Conservation (phyloP, 2,113 vertebrate species). For the Poeciliopsis occidentalis region DNA sequence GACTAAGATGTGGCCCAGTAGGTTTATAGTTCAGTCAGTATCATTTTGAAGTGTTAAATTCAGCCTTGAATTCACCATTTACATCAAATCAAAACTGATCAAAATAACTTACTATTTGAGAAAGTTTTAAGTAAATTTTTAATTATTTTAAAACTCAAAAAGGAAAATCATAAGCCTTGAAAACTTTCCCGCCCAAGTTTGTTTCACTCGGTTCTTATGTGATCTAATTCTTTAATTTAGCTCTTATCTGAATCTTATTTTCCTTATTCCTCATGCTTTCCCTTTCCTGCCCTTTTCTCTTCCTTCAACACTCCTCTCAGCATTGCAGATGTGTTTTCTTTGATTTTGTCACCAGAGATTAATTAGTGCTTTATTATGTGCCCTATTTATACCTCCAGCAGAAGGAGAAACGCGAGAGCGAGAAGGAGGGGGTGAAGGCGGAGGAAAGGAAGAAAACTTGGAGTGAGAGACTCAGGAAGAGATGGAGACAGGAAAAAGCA, state of each 20-base stretch:
- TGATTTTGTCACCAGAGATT: slow-evolving; percentile 79
- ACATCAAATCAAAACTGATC: too few relatives aligned
- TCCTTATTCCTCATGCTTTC: slow-evolving; percentile 11
- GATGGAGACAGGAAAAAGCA: neutral
- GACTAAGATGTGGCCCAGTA: too few relatives aligned
- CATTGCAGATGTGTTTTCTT: slow-evolving; percentile 76
- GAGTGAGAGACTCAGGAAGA: slow-evolving; percentile 29
- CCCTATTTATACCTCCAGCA: slow-evolving; percentile 70
- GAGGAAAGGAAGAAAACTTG: neutral
- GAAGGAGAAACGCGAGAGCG: slow-evolving; percentile 26
- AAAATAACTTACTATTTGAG: too few relatives aligned
- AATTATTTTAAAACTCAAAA: slow-evolving; percentile 1
- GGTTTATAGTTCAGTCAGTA: too few relatives aligned
- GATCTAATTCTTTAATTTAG: neutral
- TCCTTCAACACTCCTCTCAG: slow-evolving; percentile 46
- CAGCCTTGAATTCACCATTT: too few relatives aligned
- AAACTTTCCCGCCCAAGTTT: slow-evolving; percentile 3
- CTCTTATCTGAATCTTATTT: slow-evolving; percentile 21
- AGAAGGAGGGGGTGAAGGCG: slow-evolving; percentile 1
- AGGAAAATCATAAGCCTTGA: neutral
- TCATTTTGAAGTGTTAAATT: too few relatives aligned
- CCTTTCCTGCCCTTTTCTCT: slow-evolving; percentile 29
- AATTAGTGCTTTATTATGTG: slow-evolving; percentile 76
- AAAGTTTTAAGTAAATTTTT: neutral
- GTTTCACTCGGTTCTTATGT: neutral